Evolutionary conservation across 1,140 invertebrate genomes (phyloP).

Genomic region (Ips nitidus): DNA sequence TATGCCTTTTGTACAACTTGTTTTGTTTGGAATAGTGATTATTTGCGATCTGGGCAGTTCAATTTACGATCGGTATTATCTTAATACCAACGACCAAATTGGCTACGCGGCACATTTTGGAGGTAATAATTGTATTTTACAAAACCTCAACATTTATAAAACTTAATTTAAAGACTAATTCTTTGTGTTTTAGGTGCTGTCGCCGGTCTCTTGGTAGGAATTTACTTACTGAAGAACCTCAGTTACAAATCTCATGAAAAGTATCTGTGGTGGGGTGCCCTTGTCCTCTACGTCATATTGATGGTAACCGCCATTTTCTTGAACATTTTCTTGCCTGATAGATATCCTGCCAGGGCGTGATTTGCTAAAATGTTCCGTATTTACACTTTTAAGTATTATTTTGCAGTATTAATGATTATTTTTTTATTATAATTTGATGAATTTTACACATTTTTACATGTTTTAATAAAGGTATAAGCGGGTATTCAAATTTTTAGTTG

Average conservation of each 20-base stretch:
- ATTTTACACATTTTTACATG: no score
- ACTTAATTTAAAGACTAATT: conserved; percentile 57
- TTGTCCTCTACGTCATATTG: conserved; percentile 73
- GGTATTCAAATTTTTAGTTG: no score
- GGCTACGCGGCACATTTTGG: conserved; percentile 89
- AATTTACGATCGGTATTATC: conserved; percentile 74
- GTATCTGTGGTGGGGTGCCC: conserved; percentile 77
- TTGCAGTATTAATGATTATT: not conserved
- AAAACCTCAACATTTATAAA: conserved; percentile 59
- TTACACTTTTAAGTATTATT: not conserved
- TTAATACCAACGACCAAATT: conserved; percentile 62
- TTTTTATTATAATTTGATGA: no score
- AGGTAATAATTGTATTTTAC: conserved; percentile 46
- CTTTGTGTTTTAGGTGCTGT: conserved; percentile 60
- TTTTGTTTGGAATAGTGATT: conserved; percentile 74
- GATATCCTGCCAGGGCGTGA: conserved; percentile 18
- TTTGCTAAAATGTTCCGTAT: not conserved
- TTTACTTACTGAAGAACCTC: conserved; percentile 87
- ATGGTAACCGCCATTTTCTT: conserved; percentile 60
- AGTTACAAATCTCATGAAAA: conserved; percentile 84
- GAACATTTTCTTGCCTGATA: conserved; percentile 33
- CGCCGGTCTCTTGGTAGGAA: conserved; percentile 82
- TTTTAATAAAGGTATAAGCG: no score
- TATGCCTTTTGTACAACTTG: conserved; percentile 75
- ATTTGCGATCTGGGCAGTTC: conserved; percentile 68